Evolutionary conservation across 2,888 invertebrate species (phyloP).

Genomic region (Stenichneumon culpator): DNA sequence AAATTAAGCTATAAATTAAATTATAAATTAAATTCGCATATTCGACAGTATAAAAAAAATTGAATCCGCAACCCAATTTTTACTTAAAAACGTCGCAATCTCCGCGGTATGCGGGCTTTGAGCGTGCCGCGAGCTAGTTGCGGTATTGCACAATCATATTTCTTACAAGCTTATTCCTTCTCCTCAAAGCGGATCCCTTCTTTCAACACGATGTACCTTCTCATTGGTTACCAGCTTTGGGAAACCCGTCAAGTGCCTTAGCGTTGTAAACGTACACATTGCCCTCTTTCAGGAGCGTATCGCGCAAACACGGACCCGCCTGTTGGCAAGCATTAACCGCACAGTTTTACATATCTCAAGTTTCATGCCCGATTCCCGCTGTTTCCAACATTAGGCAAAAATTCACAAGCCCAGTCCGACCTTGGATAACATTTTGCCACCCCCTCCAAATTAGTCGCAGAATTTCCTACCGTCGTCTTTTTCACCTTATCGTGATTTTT

Average conservation of each 20-base stretch:
- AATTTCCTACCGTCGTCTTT: background rate
- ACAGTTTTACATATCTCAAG: conserved; percentile 8
- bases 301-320: conserved; percentile 31
- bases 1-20: background rate
- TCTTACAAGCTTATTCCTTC: conserved; percentile 73
- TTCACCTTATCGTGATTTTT: background rate
- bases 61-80: background rate
- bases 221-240: conserved; percentile 77
- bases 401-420: background rate
- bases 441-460: background rate
- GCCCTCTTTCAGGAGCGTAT: conserved; percentile 68
- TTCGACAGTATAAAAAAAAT: background rate
- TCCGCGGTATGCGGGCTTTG: background rate
- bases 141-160: conserved; percentile 74
- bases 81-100: background rate
- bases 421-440: background rate
- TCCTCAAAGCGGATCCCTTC: conserved; percentile 73
- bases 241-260: conserved; percentile 78
- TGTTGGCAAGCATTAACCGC: conserved; percentile 26
- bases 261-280: conserved; percentile 74
- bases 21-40: too few species aligned
- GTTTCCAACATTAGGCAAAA: conserved; percentile 10
- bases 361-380: background rate
- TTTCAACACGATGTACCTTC: conserved; percentile 73
- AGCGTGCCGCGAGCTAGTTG: background rate